Evolutionary conservation across 2,797 vertebrate genomes (phyloP), one percentile per base, ranked within the genome.

Genomic region (Rhinella marina): DNA sequence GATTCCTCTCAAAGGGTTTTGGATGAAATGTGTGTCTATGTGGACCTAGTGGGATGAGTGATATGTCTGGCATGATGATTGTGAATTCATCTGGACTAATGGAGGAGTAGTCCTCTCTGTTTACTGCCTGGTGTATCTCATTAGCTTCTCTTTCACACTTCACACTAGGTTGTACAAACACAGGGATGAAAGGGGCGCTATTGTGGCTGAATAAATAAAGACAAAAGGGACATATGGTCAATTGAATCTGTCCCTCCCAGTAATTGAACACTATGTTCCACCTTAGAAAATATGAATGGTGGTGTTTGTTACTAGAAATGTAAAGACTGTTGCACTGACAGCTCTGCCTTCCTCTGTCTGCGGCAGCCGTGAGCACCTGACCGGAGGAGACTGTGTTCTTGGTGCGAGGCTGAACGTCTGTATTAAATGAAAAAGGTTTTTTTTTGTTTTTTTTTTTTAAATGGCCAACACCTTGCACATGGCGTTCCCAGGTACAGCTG

Each of bases 181-280:
- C 32, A 1, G 23, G 61, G 41, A 77, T 87, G 72, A 87, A 87
- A 78, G 50, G 2, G 0, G 4, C n/a, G 13, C 75, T 62, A 57
- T 59, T 66, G 50, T 68, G 17, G 57, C 48, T 78, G 48, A 21
- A 27, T 87, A 83, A 83, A 73, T 54, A 50, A 83, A 54, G 27
- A 87, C 86, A 87, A 78, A 87, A 83, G 72, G 86, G 32, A 73
- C n/a, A 77, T 77, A 25, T 77, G 73, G 48, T 14, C 73, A 77
- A 77, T 54, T 54, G 50, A 52, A n/a, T 77, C 23, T 52, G 48
- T 25, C 75, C 48, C 48, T 52, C 41, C 21, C 50, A 14, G 48
- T 77, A 54, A 77, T 25, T 75, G 41, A n/a, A 76, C 8, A 14
- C 48, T 77, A 54, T 77, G 48, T 50, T 21, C 10, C 17, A 23